These are phyloP conservation scores for Charadrius vociferus DNA, from an alignment of 2,113 vertebrate species.

Conservation along the genomic window DNA sequence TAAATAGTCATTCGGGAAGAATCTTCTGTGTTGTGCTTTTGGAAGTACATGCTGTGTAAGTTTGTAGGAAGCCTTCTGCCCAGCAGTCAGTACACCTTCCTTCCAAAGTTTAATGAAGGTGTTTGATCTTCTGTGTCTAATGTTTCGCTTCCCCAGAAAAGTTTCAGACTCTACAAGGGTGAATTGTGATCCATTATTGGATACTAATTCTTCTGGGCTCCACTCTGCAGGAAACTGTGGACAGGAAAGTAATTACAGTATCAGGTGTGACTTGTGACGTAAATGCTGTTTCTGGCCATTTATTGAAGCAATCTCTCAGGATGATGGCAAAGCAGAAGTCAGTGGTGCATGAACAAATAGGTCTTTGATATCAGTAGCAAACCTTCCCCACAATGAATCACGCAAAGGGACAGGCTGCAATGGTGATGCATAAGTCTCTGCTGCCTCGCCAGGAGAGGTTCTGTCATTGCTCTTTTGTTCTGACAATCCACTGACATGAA, in stretches of 20 bases:
- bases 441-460: background rate
- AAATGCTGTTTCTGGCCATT: constrained; percentile 31
- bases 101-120: constrained; percentile 42
- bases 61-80: background rate
- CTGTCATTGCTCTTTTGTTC: background rate
- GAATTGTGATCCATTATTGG: constrained; percentile 39
- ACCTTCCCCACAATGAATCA: background rate
- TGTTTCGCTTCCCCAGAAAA: background rate
- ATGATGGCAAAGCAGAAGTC: background rate
- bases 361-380: constrained; percentile 11
- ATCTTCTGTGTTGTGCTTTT: background rate
- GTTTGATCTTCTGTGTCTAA: constrained; percentile 16
- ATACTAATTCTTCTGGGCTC: constrained; percentile 47
- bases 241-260: constrained; percentile 49
- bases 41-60: background rate
- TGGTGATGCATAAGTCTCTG: background rate
- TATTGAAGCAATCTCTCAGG: constrained; percentile 44
- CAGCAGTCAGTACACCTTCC: background rate
- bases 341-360: constrained; percentile 24
- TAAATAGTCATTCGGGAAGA: background rate
- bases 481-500: background rate
- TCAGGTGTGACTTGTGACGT: constrained; percentile 22
- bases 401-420: background rate
- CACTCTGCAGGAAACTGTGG: background rate
- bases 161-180: background rate